These are phyloP conservation scores for Galemys pyrenaicus DNA, from an alignment of 2,113 vertebrate genomes.

Conservation along the genomic window DNA sequence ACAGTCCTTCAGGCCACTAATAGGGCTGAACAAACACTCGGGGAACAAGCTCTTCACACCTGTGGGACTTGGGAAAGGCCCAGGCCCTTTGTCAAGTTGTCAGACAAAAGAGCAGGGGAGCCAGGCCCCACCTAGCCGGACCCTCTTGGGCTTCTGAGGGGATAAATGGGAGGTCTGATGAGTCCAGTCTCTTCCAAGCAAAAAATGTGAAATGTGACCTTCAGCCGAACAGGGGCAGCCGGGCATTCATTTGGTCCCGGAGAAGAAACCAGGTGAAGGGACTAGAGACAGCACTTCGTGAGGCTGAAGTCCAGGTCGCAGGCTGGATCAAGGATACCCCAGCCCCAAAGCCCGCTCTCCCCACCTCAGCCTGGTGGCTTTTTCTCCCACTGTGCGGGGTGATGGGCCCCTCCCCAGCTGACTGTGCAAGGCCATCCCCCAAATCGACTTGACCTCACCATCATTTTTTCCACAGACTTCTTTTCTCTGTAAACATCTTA, in stretches of 20 bases:
- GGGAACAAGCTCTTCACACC: constrained; percentile 81
- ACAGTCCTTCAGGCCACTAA: constrained; percentile 77
- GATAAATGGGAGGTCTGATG: not conserved
- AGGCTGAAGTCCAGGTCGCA: not conserved
- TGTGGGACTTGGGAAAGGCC: constrained; percentile 68
- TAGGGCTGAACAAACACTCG: constrained; percentile 73
- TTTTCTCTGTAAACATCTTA: constrained; percentile 76
- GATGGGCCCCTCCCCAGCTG: not conserved
- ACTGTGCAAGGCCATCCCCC: constrained; percentile 42
- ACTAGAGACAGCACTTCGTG: not conserved
- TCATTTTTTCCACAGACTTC: constrained; percentile 77
- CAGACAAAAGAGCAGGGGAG: constrained; percentile 57
- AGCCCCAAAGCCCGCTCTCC: not conserved
- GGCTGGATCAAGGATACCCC: not conserved
- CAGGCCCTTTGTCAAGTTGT: constrained; percentile 50
- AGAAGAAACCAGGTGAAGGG: rapidly evolving
- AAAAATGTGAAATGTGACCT: not conserved
- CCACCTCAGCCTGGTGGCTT: not conserved
- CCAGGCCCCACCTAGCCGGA: not conserved
- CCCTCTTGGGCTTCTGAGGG: not conserved
- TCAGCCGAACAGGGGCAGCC: not conserved
- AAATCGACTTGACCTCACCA: constrained; percentile 51
- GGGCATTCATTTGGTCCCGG: rapidly evolving
- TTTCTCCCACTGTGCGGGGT: not conserved
- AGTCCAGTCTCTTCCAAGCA: not conserved